A percentile compares a stretch with the other conserved stretches of the same genome.
These are phyloP conservation scores for Microchirus variegatus DNA, from an alignment of 2,797 vertebrate species.

Conservation along the genomic window DNA sequence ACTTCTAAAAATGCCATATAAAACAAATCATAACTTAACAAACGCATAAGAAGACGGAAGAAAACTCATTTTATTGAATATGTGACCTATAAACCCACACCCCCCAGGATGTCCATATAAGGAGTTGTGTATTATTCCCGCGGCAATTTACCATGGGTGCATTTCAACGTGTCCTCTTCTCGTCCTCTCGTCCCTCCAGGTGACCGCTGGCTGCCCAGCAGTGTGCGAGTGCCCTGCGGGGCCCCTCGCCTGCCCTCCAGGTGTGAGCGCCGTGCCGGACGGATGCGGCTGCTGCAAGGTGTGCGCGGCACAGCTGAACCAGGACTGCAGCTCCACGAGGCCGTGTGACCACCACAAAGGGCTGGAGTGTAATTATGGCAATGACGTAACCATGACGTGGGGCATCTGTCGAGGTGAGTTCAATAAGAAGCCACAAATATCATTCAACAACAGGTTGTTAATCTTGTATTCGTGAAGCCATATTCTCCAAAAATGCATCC, in stretches of 20 bases:
- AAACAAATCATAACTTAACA: too few relatives aligned
- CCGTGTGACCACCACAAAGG: slow-evolving; percentile 86
- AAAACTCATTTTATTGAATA: too few relatives aligned
- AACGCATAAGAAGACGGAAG: too few relatives aligned
- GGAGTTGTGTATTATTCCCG: too few relatives aligned
- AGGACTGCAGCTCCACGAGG: slow-evolving; percentile 74
- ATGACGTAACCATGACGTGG: slow-evolving; percentile 68
- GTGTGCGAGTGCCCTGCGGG: slow-evolving; percentile 67
- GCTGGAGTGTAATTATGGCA: slow-evolving; percentile 85
- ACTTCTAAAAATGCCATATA: too few relatives aligned
- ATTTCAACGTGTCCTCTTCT: neutral
- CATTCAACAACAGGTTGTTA: neutral
- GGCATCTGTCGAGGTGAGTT: slow-evolving; percentile 84
- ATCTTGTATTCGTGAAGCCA: too few relatives aligned
- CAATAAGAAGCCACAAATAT: neutral
- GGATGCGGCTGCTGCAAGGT: slow-evolving; percentile 82
- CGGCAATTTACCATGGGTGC: too few relatives aligned
- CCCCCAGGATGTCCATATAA: too few relatives aligned
- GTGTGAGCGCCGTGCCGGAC: slow-evolving; percentile 74
- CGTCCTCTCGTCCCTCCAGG: slow-evolving; percentile 55
- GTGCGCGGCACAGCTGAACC: slow-evolving; percentile 83
- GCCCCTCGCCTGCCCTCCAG: slow-evolving; percentile 69
- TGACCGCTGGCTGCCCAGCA: slow-evolving; percentile 70
- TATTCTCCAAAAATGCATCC: too few relatives aligned
- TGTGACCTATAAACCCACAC: too few relatives aligned